Percentiles rank a stretch among this genome's conserved stretches.
Evolutionary conservation across 2,888 invertebrate species (phyloP).

Genomic region (Acleris cristana): DNA sequence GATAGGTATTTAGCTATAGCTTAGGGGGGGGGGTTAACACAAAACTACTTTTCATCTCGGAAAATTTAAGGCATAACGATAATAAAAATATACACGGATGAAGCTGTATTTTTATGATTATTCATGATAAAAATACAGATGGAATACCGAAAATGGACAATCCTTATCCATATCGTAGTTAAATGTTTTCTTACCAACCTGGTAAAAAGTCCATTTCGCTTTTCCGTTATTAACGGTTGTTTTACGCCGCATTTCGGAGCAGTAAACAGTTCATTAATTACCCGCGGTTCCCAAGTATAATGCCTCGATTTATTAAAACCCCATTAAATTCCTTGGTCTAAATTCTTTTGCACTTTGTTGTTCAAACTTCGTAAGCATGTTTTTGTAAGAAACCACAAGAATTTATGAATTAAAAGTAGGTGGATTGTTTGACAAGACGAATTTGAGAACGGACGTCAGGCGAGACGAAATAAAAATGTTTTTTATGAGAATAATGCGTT

Average conservation of each 20-base stretch:
- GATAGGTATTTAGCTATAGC: no score
- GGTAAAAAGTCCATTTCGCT: not conserved
- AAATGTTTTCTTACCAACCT: no score
- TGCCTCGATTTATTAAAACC: conserved; percentile 25
- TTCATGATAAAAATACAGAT: no score
- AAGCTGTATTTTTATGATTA: no score
- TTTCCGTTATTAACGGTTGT: not conserved
- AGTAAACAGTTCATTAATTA: conserved; percentile 16
- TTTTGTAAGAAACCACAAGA: conserved; percentile 17
- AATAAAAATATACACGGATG: no score
- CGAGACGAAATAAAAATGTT: conserved; percentile 7
- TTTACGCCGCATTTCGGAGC: not conserved
- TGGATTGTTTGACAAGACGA: conserved; percentile 18
- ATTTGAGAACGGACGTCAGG: conserved; percentile 1
- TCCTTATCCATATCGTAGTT: no score
- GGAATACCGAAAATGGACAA: no score
- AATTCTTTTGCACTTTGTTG: conserved; percentile 19
- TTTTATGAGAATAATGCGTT: not conserved
- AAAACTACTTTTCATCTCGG: no score
- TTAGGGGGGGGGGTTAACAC: no score
- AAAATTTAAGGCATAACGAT: no score
- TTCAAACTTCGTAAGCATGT: conserved; percentile 18
- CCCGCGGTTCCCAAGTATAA: not conserved
- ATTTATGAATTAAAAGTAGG: conserved; percentile 20
- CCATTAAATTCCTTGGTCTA: conserved; percentile 9